A percentile compares a stretch with the other conserved stretches of the same genome.
Conservation (phyloP, 2,797 vertebrate species). For the Tinamus major region DNA sequence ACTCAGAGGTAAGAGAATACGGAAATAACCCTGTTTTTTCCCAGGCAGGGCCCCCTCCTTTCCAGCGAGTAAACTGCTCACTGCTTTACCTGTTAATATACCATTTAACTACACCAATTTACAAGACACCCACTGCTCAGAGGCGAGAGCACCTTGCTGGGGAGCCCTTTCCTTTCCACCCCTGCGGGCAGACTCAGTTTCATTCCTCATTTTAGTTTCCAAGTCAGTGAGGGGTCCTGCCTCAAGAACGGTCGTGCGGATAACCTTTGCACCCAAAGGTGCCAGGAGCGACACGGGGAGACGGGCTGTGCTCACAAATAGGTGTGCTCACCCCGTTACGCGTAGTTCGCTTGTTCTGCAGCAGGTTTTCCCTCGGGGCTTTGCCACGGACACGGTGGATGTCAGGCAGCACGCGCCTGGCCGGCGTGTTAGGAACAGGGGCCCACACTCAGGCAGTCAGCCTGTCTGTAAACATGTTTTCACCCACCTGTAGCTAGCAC, state of each 20-base stretch:
- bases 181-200: not conserved
- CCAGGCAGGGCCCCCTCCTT: not conserved
- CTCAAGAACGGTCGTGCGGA: not conserved
- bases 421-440: not conserved
- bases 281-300: not conserved
- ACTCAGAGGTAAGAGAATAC: not conserved
- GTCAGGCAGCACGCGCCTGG: not conserved
- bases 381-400: not conserved
- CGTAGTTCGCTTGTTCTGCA: not conserved
- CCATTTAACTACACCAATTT: constrained; percentile 16
- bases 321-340: not conserved
- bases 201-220: constrained; percentile 1
- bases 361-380: not conserved
- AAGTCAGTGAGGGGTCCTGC: not conserved
- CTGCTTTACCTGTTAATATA: not conserved
- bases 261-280: not conserved
- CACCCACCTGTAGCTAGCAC: not conserved
- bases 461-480: not conserved
- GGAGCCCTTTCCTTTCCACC: not conserved
- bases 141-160: not conserved
- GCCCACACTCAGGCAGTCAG: not conserved
- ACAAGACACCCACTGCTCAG: constrained; percentile 2
- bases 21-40: not conserved
- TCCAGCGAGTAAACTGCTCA: not conserved
- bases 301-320: not conserved